Conservation (phyloP, 2,888 invertebrate species). For the Myathropa florea region DNA sequence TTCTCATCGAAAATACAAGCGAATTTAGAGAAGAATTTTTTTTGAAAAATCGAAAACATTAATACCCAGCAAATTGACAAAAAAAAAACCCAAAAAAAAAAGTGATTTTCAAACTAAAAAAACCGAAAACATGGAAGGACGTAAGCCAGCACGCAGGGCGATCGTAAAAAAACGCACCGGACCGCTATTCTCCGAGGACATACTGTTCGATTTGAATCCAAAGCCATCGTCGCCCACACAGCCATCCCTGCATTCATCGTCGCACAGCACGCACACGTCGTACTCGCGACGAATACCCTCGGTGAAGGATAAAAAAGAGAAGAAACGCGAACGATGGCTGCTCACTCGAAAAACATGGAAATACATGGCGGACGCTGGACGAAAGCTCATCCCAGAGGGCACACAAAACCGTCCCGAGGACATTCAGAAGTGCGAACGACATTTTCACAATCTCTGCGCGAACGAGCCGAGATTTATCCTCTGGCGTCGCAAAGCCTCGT, state of each 20-base stretch:
- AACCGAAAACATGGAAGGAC: conserved; percentile 25
- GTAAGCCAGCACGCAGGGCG: conserved; percentile 24
- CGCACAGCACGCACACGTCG: conserved; percentile 36
- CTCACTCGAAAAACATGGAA: conserved; percentile 94
- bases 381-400: conserved; percentile 92
- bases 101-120: neutral
- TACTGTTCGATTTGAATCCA: conserved; percentile 72
- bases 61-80: neutral
- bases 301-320: conserved; percentile 73
- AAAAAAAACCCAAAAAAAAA: neutral
- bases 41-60: too few relatives aligned
- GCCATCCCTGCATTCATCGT: neutral
- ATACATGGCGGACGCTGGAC: conserved; percentile 95
- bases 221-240: conserved; percentile 33
- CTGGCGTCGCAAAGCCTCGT: conserved; percentile 90
- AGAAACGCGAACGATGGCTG: conserved; percentile 88
- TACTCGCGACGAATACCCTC: conserved; percentile 28
- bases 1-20: too few relatives aligned
- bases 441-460: conserved; percentile 91
- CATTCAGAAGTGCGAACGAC: conserved; percentile 89
- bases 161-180: conserved; percentile 75
- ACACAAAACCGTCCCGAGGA: conserved; percentile 88
- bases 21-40: too few relatives aligned
- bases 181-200: conserved; percentile 72
- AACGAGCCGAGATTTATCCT: conserved; percentile 89